phyloP scores from a whole-genome alignment of 2,797 vertebrate genomes.

The Sternotherus odoratus region DNA sequence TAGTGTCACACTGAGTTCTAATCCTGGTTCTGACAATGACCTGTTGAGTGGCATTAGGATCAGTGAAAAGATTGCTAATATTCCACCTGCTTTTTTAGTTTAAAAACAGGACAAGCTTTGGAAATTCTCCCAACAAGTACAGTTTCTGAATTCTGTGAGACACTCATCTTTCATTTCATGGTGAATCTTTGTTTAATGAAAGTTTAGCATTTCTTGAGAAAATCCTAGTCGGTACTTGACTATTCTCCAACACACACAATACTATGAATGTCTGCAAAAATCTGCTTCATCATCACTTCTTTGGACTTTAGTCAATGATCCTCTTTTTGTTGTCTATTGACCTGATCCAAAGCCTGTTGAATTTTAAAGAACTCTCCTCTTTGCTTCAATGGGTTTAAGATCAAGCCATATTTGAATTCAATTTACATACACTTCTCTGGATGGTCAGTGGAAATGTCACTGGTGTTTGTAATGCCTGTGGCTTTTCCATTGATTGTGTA shows the following conservation, averaged over 20 bases:
- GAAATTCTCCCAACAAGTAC: neutral
- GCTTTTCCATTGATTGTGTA: neutral
- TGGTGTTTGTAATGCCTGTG: neutral
- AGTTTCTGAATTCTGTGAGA: neutral
- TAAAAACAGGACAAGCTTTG: neutral
- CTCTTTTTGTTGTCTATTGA: neutral
- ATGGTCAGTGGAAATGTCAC: neutral
- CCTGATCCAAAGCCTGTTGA: neutral
- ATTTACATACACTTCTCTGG: accelerated
- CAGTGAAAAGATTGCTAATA: neutral
- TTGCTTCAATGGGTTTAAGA: neutral
- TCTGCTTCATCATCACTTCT: neutral
- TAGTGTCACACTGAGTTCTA: neutral
- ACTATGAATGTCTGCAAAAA: neutral
- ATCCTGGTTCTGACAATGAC: neutral
- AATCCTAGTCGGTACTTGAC: neutral
- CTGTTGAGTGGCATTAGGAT: neutral
- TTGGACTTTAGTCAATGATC: neutral
- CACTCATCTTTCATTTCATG: neutral
- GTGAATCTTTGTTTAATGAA: neutral
- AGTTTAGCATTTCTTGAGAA: neutral
- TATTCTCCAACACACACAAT: neutral
- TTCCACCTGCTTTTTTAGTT: neutral
- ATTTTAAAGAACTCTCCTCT: neutral
- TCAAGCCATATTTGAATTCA: neutral